Base-by-base conservation (phyloP, 2,797 vertebrate species). In the Gadopsis bispinosus region DNA sequence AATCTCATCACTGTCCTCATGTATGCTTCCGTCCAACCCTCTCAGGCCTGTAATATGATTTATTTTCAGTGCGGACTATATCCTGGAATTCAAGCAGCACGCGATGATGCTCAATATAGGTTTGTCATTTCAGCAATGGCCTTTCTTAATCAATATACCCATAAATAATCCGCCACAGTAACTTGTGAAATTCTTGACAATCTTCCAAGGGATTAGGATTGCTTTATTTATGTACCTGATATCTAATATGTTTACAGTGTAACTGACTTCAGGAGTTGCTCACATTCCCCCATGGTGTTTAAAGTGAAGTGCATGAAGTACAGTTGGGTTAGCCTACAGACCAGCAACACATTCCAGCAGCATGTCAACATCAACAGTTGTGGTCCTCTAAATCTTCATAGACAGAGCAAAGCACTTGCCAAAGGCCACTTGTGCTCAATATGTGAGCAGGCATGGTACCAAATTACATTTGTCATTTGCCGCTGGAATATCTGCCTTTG, bases 141-240 rank as follows among this genome's bases (percentile, higher is more conserved):
- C 48, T 62, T 58, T 73, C 48, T 66, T 64, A 47, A 81, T 58
- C 51, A 19, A 14, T 67, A 68, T 69, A 47, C 75, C n/a, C 7
- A 41, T 58, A 58, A 62, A 58, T 69, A 68, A 59, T 71, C 33
- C 17, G 62, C 8, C 31, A 17, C 17, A 66, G 68, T 45, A 41
- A 41, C 45, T 54, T 77, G 59, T 69, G 45, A 70, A 63, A 83
- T 80, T 77, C 72, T 70, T 59, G 68, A 63, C 61, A 54, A 56
- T 60, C 13, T 54, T 64, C 60, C 53, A 69, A 66, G 16, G 41
- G 50, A 31, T 69, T 51, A 31, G 12, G 7, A 26, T 61, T 31
- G 29, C 50, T 63, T 77, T 75, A 77, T 84, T 86, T 73, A 71
- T 69, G 22, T 53, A 41, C n/a, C 14, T 64, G 47, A 77, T 55